phyloP scores from a whole-genome alignment of 2,113 vertebrate genomes.

The Bos taurus region DNA sequence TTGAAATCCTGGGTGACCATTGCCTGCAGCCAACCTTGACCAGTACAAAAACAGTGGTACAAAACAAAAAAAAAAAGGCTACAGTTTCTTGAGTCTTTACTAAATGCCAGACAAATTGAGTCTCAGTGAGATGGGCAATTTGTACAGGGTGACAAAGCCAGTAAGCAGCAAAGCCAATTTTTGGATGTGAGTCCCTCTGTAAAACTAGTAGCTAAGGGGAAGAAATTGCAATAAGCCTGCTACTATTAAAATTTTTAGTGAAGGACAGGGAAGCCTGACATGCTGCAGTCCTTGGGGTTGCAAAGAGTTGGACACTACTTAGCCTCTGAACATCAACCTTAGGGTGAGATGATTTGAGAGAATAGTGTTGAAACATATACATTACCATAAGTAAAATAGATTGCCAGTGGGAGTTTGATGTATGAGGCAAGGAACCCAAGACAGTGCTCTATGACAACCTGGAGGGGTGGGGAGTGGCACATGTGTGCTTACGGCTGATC shows the following conservation, averaged over 20 bases:
- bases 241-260: background rate
- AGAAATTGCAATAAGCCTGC: background rate
- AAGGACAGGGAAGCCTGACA: background rate
- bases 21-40: background rate
- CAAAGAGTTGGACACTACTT: background rate
- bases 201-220: background rate
- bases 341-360: background rate
- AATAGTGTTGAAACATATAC: background rate
- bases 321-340: background rate
- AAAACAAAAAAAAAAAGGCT: background rate
- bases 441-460: background rate
- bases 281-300: background rate
- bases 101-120: background rate
- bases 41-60: background rate
- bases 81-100: background rate
- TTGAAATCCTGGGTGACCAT: background rate
- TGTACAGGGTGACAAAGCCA: background rate
- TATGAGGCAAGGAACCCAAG: background rate
- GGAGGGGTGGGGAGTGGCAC: background rate
- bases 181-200: background rate
- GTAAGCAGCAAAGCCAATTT: background rate
- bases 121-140: background rate
- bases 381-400: background rate
- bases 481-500: accelerated
- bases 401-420: background rate